Base-by-base conservation (phyloP, 2,113 vertebrate species). In the Erpornis zantholeuca region DNA sequence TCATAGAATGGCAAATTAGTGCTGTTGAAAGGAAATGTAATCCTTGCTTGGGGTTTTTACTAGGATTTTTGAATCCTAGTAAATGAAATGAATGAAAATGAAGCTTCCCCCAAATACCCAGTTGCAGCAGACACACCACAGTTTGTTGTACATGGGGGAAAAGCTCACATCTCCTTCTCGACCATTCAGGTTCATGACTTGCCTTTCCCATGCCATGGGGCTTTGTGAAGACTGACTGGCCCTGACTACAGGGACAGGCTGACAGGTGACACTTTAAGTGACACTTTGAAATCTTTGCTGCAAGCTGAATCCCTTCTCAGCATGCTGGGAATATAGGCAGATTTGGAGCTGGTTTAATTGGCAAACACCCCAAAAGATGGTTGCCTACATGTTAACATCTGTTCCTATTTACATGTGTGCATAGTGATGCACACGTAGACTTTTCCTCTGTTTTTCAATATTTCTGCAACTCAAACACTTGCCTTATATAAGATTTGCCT, bases 71-170 rank as follows among this genome's bases (percentile, higher is more conserved):
- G 25, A 66, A 36, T 38, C 3, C n/a, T n/a, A n/a, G n/a, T n/a
- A n/a, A n/a, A n/a, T n/a, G n/a, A n/a, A n/a, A 56, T 54, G 7
- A 50, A 50, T 35, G 63, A 78, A 90, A 90, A 59, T 29, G 14
- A 82, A 25, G 27, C 53, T 82, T 75, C 35, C 25, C 36, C 60
- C 60, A 90, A 60, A 49, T 25, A 56, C 5, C 17, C 12, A 73
- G 0, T 15, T 73, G 33, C 38, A 78, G 47, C 50, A 56, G 66
- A 54, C 5, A 47, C 28, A 56, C 8, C 8, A 21, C 0, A 0
- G 38, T 59, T 54, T 63, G 9, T 12, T 63, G 19, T 10, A 57
- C 13, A 2, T 6, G 5, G 11, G 29, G 24, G 12, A 22, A 76
- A 63, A 72, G 11, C 5, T 23, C 16, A 9, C 6, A 2, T 25